Evolutionary conservation across 2,113 vertebrate genomes (phyloP).

Genomic region (Myrmecobius fasciatus): DNA sequence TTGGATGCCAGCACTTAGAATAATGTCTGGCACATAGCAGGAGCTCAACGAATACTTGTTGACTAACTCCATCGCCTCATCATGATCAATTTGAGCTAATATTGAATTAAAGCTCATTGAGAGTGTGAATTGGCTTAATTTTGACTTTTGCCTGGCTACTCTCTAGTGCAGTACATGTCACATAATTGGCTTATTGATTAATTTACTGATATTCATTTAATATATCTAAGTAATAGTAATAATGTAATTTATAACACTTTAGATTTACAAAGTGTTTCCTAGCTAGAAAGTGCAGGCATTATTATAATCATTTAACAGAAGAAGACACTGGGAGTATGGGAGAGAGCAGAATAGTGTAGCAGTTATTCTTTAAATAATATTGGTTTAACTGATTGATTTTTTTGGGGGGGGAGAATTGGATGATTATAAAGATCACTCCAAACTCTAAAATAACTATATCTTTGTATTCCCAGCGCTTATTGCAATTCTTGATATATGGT

Average conservation of each 20-base stretch:
- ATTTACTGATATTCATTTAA: background rate
- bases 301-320: background rate
- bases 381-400: background rate
- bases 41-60: background rate
- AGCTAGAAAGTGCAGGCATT: background rate
- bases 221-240: background rate
- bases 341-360: background rate
- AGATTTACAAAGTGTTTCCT: background rate
- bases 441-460: background rate
- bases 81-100: too few relatives aligned
- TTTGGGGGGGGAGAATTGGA: background rate
- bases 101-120: background rate
- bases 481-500: background rate
- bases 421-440: background rate
- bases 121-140: background rate
- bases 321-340: background rate
- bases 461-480: background rate
- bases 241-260: background rate
- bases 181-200: background rate
- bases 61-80: too few relatives aligned
- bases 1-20: background rate
- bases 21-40: background rate
- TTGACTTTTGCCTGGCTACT: background rate
- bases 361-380: background rate
- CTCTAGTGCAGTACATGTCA: background rate